A percentile compares a stretch with the other conserved stretches of the same genome.
phyloP scores from a whole-genome alignment of 2,888 invertebrate genomes.

The Ormyrus pomaceus region DNA sequence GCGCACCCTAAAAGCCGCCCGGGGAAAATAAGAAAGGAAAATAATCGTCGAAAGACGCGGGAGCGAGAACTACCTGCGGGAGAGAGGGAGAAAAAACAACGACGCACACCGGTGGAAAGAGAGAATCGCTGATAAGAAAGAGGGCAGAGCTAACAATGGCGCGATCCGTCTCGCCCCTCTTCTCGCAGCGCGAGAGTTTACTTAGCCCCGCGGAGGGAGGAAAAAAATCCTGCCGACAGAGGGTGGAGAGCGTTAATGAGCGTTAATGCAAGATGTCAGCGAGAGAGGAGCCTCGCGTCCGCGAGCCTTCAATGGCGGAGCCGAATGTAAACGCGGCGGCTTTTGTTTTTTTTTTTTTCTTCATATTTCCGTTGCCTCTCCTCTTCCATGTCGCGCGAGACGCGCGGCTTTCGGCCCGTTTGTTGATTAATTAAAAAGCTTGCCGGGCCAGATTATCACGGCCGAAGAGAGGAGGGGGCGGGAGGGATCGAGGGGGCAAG shows the following conservation, averaged over 20 bases:
- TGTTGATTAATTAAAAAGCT: not conserved
- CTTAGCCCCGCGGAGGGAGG: not conserved
- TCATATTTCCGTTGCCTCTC: not conserved
- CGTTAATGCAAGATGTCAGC: slow-evolving; percentile 42
- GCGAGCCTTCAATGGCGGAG: not conserved
- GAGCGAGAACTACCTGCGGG: not conserved
- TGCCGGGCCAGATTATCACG: not conserved
- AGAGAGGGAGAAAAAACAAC: not conserved
- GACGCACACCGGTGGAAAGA: slow-evolving; percentile 9
- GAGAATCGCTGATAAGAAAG: slow-evolving; percentile 42
- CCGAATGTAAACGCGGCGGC: not conserved
- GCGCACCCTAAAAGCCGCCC: slow-evolving; percentile 5
- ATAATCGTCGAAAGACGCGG: slow-evolving; percentile 43
- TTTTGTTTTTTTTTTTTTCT: not conserved
- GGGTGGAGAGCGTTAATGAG: slow-evolving; percentile 37
- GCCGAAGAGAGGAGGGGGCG: not conserved
- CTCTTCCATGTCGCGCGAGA: not conserved
- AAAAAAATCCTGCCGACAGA: not conserved
- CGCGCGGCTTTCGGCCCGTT: not conserved
- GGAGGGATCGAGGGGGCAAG: too few species aligned
- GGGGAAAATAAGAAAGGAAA: slow-evolving; percentile 42
- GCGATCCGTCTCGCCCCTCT: not conserved
- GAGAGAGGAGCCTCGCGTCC: not conserved
- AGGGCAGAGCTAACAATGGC: slow-evolving; percentile 30
- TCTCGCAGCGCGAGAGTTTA: not conserved